phyloP scores from a whole-genome alignment of 92 coral and sea anemone genomes.

The Desmophyllum pertusum region DNA sequence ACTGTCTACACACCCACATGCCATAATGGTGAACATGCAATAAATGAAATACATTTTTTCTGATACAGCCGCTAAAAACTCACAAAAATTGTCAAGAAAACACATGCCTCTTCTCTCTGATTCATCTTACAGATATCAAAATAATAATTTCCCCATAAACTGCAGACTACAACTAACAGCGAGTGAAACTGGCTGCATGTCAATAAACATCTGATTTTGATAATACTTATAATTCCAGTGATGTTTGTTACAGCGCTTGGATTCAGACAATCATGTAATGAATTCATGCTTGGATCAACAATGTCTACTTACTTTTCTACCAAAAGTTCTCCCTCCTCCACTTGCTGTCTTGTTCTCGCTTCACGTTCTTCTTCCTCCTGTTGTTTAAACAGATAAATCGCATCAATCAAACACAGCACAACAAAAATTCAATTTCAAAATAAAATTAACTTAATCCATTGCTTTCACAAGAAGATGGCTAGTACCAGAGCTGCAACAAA shows the following conservation, averaged over 20 bases:
- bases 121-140: not conserved
- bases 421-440: not conserved
- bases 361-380: constrained; percentile 93
- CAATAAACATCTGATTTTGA: not conserved
- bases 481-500: not conserved
- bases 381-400: not conserved
- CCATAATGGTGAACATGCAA: not conserved
- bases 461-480: not conserved
- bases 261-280: not conserved
- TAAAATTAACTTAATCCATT: not conserved
- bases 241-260: not conserved
- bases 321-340: constrained; percentile 93
- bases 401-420: not conserved
- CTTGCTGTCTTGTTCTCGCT: constrained; percentile 82
- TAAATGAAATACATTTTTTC: too few relatives aligned
- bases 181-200: not conserved
- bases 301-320: constrained; percentile 86
- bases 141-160: not conserved
- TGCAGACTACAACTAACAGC: not conserved
- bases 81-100: not conserved
- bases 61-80: not conserved
- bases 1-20: constrained; percentile 1
- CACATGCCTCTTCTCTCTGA: not conserved
- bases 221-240: not conserved
- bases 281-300: not conserved